Evolutionary conservation across 92 coral and sea anemone species (phyloP), one percentile per base, ranked within the genome.

Genomic region (Bergia sp.): DNA sequence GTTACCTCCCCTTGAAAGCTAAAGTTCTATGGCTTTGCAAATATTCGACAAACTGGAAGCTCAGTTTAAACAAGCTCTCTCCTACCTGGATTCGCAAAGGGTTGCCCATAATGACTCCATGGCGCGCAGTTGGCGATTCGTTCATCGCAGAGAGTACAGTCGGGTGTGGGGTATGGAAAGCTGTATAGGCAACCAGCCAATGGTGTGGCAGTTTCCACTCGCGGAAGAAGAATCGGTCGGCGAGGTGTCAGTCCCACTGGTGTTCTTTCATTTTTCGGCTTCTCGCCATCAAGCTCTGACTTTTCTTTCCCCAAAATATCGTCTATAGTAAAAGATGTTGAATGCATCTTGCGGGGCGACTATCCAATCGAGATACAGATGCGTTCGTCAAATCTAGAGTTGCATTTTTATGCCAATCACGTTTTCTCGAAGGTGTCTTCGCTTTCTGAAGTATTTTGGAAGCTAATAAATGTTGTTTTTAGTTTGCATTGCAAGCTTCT

Each of bases 161-260:
- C 90, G 40, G 89, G 44, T 44, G 85, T 57, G 3, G 93, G 67
- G 12, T 79, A 79, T 40, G 94, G 92, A 58, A 91, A 80, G 15
- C 88, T 92, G 89, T 89, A 89, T 36, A 73, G 81, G 41, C 88
- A 86, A 2, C 88, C 82, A 11, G 72, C 86, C 98, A 95, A 92
- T 29, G 89, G 90, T 12, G 89, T 20, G 43, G 75, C 61, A 18
- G 95, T 92, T 41, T 95, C 95, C 1, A 94, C 89, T 64, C 98
- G 94, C 7, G 98, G 98, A 4, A 95, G 82, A 55, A 95, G 89
- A 79, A 95, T 91, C 39, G 98, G 98, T 29, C 98, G 90, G 11
- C 98, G 92, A 81, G 85, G 92, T 71, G 85, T 80, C 37, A 58
- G 49, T n/a, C 12, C 58, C 7, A 78, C 29, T 43, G 77, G 55